Evolutionary conservation across 2,113 vertebrate genomes (phyloP).

Genomic region (Ptilonorhynchus violaceus): DNA sequence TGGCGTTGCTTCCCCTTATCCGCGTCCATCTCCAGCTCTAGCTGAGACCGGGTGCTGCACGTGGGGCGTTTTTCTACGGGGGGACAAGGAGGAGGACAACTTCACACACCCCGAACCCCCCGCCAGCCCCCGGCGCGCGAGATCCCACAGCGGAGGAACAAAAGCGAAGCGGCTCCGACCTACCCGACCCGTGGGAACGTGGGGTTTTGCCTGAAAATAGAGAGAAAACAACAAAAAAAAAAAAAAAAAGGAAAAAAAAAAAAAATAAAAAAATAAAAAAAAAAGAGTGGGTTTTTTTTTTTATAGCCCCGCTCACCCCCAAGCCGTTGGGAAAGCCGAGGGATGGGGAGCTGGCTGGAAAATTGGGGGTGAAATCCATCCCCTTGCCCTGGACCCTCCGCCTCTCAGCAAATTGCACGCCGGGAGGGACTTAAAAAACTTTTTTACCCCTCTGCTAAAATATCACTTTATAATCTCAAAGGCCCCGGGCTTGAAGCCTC

Average conservation of each 20-base stretch:
- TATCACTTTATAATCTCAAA: not conserved
- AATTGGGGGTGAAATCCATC: not conserved
- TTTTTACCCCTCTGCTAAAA: constrained; percentile 27
- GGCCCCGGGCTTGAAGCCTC: not conserved
- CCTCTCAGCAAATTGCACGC: not conserved
- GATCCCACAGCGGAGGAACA: constrained; percentile 40
- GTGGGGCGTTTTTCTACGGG: constrained; percentile 62
- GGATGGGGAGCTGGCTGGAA: constrained; percentile 25
- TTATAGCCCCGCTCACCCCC: not conserved
- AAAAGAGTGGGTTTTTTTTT: not conserved
- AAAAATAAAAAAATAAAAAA: not conserved
- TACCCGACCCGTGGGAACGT: constrained; percentile 46
- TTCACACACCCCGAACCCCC: constrained; percentile 59
- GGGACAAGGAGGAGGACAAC: constrained; percentile 59
- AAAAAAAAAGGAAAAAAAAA: not conserved
- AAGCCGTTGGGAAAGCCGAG: not conserved
- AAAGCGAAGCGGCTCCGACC: constrained; percentile 52
- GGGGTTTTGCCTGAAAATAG: constrained; percentile 42
- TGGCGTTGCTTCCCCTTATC: constrained; percentile 64
- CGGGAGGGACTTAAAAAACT: constrained; percentile 18
- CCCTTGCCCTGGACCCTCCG: not conserved
- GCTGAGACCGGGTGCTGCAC: constrained; percentile 58
- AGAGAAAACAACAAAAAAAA: not conserved
- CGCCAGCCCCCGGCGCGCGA: constrained; percentile 34
- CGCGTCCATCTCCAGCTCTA: constrained; percentile 64